Evolutionary conservation across 2,888 invertebrate species (phyloP).

Genomic region (Pheosia tremula): DNA sequence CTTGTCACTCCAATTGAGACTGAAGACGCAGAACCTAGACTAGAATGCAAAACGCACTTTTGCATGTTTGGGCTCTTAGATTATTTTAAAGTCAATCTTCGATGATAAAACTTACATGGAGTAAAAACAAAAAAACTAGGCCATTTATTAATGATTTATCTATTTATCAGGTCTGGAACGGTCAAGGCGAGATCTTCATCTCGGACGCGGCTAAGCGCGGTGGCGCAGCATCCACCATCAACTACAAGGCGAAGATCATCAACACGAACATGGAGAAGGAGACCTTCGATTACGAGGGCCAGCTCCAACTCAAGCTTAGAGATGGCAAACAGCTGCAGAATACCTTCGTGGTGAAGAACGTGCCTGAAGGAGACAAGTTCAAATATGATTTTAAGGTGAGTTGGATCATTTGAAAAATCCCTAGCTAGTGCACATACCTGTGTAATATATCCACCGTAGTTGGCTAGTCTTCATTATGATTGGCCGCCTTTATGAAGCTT

Average conservation of each 20-base stretch:
- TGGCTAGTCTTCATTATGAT: no score
- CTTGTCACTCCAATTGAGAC: no score
- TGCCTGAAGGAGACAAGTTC: conserved; percentile 56
- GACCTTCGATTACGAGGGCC: conserved; percentile 62
- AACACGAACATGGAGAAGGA: conserved; percentile 61
- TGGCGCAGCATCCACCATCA: conserved; percentile 60
- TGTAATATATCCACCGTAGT: no score
- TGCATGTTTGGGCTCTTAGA: no score
- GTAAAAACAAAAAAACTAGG: no score
- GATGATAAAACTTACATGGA: no score
- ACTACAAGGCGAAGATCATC: conserved; percentile 61
- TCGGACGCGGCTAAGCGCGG: conserved; percentile 70
- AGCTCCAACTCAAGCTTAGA: conserved; percentile 61
- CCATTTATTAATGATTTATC: no score
- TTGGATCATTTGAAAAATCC: not conserved
- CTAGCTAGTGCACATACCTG: no score
- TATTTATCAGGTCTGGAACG: conserved; percentile 55
- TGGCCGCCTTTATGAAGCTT: no score
- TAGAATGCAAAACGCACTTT: no score
- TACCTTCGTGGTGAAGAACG: conserved; percentile 57
- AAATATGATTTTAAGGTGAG: conserved; percentile 68
- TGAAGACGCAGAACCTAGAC: no score
- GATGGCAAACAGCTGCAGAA: conserved; percentile 66
- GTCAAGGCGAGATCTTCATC: conserved; percentile 54
- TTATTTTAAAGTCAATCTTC: no score